Conservation (phyloP, 2,888 invertebrate species). For the Euphydryas editha region DNA sequence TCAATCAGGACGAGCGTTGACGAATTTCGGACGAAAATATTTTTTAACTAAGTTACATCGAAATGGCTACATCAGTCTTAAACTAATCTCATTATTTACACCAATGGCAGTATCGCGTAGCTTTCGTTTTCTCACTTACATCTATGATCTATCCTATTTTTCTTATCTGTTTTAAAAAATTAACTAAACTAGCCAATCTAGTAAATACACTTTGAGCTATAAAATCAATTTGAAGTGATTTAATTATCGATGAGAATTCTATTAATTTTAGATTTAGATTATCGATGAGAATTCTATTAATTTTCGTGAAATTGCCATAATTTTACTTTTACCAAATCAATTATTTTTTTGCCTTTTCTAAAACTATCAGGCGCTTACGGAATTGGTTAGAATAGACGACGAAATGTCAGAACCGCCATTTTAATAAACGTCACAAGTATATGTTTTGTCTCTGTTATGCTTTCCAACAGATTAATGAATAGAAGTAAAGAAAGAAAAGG, state of each 20-base stretch:
- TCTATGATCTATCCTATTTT: slow-evolving; percentile 26
- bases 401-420: slow-evolving; percentile 8
- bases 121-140: slow-evolving; percentile 57
- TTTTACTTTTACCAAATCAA: too few relatives aligned
- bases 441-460: not conserved
- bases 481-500: not conserved
- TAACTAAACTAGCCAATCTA: too few relatives aligned
- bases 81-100: slow-evolving; percentile 67
- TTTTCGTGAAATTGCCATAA: too few relatives aligned
- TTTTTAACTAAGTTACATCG: slow-evolving; percentile 44
- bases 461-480: not conserved
- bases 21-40: slow-evolving; percentile 62
- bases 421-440: not conserved
- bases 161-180: slow-evolving; percentile 4
- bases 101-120: slow-evolving; percentile 76
- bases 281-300: too few relatives aligned
- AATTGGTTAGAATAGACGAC: not conserved
- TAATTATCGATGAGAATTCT: too few relatives aligned
- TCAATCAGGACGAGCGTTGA: slow-evolving; percentile 70
- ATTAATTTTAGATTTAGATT: too few relatives aligned
- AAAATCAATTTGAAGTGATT: too few relatives aligned
- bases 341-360: too few relatives aligned
- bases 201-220: too few relatives aligned
- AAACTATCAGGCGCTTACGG: not conserved
- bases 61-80: slow-evolving; percentile 53